A percentile compares a stretch with the other conserved stretches of the same genome.
phyloP scores from a whole-genome alignment of 2,113 vertebrate genomes.

The Stercorarius parasiticus region DNA sequence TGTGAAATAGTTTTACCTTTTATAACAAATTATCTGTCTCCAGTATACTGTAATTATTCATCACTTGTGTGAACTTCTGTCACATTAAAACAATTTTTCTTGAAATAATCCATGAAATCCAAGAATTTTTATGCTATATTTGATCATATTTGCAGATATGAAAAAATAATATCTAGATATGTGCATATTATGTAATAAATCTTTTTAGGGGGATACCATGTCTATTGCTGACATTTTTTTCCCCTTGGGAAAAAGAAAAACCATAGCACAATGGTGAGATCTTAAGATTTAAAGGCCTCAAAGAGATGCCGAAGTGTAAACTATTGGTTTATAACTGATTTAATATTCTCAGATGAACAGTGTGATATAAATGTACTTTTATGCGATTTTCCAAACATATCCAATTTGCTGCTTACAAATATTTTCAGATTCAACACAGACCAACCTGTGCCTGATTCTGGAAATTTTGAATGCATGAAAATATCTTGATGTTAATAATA shows the following conservation, averaged over 20 bases:
- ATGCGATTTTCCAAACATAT: neutral
- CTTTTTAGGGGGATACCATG: neutral
- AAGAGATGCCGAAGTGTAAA: neutral
- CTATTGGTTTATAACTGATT: neutral
- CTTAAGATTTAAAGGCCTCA: neutral
- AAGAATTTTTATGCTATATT: neutral
- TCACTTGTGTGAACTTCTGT: neutral
- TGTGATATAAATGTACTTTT: neutral
- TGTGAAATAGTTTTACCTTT: neutral
- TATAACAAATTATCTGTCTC: neutral
- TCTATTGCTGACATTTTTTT: neutral
- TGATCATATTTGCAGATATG: neutral
- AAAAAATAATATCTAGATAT: neutral
- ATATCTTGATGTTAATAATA: neutral
- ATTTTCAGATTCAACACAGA: neutral
- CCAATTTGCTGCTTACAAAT: neutral
- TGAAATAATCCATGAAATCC: neutral
- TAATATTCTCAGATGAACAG: neutral
- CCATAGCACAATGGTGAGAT: neutral
- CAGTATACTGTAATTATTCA: neutral
- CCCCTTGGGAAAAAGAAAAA: neutral
- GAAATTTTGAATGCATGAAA: neutral
- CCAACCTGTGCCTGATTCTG: neutral
- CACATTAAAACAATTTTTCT: neutral
- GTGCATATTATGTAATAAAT: neutral